Base-by-base conservation (phyloP, 2,888 invertebrate species). In the Apomyelois bistriatella region DNA sequence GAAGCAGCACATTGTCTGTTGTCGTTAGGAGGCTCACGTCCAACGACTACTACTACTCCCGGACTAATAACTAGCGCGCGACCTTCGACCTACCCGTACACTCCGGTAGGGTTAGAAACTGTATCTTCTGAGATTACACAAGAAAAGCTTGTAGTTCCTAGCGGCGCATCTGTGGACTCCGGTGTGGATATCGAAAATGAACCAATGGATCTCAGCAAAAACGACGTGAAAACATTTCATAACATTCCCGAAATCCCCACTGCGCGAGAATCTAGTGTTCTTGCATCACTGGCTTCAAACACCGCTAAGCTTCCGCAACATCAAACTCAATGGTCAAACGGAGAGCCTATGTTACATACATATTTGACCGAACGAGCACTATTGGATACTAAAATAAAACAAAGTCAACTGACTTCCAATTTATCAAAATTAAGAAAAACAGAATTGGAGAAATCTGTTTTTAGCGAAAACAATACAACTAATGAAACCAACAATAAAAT, bases 1-100 rank as follows among this genome's bases (percentile, higher is more conserved):
- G 97, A 97, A 85, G 96, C 96, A 6, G 97, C 96, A 0, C 94
- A 95, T 65, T 95, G 96, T 71, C 84, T 97, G 54, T 80, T 97
- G 38, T 95, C 96, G 35, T 84, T 97, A 42, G 94, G 94, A 3
- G 94, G 92, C 16, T 85, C 90, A 66, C 88, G 92, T 41, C 91
- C 92, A 6, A 86, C 92, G 0, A 79, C 85, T 3, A 79, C 85
- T 8, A 78, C 85, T 50, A 83, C 91, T 1, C 91, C 93, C 0
- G 92, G 93, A 4, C 77, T 92, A 2, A 79, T 93, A 40, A 92
- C 93, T n/a, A 86, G 91, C 42, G 92, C 91, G 12, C 86, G 94
- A 61, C 94, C 94, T 0, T 83, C 93, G 13, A 94, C 94, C 10
- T 95, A 94, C 74, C 95, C 94, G 0, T 94, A 94, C 65, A 89